Base-by-base conservation (phyloP, 2,113 vertebrate genomes). In the Cardinalis cardinalis region DNA sequence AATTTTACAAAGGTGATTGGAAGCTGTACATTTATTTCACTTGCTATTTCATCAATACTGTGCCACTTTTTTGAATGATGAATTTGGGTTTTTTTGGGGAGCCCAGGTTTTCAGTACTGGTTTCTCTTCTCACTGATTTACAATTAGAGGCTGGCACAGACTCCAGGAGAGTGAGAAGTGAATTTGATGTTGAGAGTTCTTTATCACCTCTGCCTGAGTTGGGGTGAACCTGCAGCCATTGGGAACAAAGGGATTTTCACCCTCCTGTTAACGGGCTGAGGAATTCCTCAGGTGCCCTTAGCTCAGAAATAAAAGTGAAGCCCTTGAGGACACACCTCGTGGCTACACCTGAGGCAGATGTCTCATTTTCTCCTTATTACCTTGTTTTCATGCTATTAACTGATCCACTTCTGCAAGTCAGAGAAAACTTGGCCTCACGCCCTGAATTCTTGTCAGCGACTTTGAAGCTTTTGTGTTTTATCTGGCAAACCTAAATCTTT, bases 391-490 rank as follows among this genome's bases (percentile, higher is more conserved):
- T 92, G 89, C 89, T 92, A 93, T 95, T 96, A 95, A 89, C 91
- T 82, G 93, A 94, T 89, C 89, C 70, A 53, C 78, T 94, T 66
- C 55, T 25, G 73, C 69, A 14, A 92, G 69, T 40, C 3, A 26
- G 61, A 46, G 59, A 41, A 82, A 91, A 65, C 84, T 89, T 95
- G 93, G 95, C 93, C 91, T 95, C 55, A 0, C 24, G 95, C 94
- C 93, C 91, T 48, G 89, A 82, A 89, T 95, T 89, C 89, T 92
- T 94, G 91, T 95, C 93, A 92, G 84, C 1, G 91, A 93, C 87
- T 93, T 94, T 92, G 81, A 93, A 87, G 93, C 92, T 90, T 93
- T 93, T 94, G 87, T 94, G 87, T 93, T 96, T 95, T 95, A 91
- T 94, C 95, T 93, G 84, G 66, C 70, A 59, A 94, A 76, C 94